Evolutionary conservation across 1,140 invertebrate species (phyloP).

Genomic region (Lethrus apterus): DNA sequence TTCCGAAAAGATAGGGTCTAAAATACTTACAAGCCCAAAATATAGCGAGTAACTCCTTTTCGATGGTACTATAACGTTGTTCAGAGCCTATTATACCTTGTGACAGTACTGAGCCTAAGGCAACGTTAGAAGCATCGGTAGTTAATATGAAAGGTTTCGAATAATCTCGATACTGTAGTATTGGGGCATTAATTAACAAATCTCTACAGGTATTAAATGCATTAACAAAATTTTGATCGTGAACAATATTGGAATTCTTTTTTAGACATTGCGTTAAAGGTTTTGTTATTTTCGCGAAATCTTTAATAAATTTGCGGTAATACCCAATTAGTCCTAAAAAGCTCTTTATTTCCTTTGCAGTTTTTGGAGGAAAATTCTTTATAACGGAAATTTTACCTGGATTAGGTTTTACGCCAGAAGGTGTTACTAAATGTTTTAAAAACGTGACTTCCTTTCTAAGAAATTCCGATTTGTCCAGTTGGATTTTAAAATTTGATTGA

Average conservation of each 20-base stretch:
- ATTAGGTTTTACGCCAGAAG: constrained; percentile 14
- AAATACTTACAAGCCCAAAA: constrained; percentile 16
- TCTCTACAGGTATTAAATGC: too few relatives aligned
- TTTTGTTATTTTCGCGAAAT: constrained; percentile 28
- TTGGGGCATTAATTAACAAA: constrained; percentile 16
- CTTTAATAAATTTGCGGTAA: constrained; percentile 27
- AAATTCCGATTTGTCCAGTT: constrained; percentile 26
- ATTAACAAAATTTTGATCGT: too few relatives aligned
- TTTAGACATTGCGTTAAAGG: constrained; percentile 29
- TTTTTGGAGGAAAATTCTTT: constrained; percentile 10
- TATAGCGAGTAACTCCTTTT: constrained; percentile 16
- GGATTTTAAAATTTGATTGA: constrained; percentile 23
- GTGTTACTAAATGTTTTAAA: constrained; percentile 23
- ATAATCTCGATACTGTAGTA: constrained; percentile 30
- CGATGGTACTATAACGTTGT: constrained; percentile 13
- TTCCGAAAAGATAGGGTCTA: constrained; percentile 15
- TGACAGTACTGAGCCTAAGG: constrained; percentile 31
- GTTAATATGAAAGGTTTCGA: constrained; percentile 30
- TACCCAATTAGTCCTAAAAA: constrained; percentile 21
- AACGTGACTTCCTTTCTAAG: constrained; percentile 20
- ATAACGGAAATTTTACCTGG: constrained; percentile 15
- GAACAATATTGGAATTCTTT: constrained; percentile 14
- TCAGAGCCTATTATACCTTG: constrained; percentile 26
- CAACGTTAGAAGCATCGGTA: constrained; percentile 32
- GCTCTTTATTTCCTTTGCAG: constrained; percentile 16